Evolutionary conservation across 2,113 vertebrate species (phyloP), one percentile per base, ranked within the genome.

Genomic region (Dinomys branickii): DNA sequence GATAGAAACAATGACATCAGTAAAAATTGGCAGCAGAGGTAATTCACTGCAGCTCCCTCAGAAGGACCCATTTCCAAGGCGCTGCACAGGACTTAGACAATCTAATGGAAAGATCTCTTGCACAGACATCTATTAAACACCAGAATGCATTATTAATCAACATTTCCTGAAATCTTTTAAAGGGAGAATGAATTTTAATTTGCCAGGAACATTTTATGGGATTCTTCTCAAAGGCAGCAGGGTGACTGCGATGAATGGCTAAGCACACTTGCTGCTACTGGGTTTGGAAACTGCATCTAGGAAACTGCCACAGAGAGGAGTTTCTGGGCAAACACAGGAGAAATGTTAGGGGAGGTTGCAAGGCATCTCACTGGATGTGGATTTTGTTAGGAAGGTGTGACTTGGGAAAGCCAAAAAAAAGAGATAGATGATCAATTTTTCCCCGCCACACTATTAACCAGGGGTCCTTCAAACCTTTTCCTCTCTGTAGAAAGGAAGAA

Each of bases 131-230:
- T 82, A 91, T 84, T 89, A 91, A 91, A 75, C 63, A 41, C 26
- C 10, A 59, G 54, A 30, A 59, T 91, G 85, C 89, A 89, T 91
- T 83, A 94, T 80, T 93, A 91, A 95, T 80, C 84, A 86, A 84
- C 2, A 28, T 63, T 59, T 59, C 65, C n/a, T 61, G 88, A 84
- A 84, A 56, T 77, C 93, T 83, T 91, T 54, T 96, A 47, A 89
- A 41, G 80, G 58, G 61, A 50, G 59, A 77, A 88, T 77, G 54
- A 24, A 20, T 96, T 95, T 96, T 89, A 93, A 85, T 90, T 96
- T 95, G 61, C 75, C 75, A 75, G 41, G 41, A 30, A 87, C 26
- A 35, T 75, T 95, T 81, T 96, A 91, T 80, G 56, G 16, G 24
- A 47, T 67, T 61, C 47, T 94, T 75, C n/a, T 65, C 67, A 17